Conservation (phyloP, 2,113 vertebrate species). For the Cichladusa arquata region DNA sequence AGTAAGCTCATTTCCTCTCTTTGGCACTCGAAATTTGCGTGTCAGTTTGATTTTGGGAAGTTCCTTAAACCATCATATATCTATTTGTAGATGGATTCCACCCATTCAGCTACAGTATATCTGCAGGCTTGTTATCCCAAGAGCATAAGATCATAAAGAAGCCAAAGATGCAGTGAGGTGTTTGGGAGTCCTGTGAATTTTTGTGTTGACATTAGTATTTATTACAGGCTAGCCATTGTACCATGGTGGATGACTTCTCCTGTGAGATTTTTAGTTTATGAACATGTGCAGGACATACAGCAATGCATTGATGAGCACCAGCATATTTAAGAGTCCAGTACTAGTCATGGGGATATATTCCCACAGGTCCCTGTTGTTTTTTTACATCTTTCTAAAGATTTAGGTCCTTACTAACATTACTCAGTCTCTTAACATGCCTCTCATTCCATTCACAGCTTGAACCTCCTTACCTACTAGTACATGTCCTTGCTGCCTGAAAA, state of each 20-base stretch:
- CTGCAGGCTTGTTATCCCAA: background rate
- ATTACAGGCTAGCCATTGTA: background rate
- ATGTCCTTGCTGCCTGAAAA: slow-evolving; percentile 4
- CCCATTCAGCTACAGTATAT: background rate
- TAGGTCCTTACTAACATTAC: background rate
- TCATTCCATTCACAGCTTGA: slow-evolving; percentile 18
- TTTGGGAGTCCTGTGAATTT: background rate
- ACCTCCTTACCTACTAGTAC: background rate
- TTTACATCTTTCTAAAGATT: slow-evolving; percentile 4
- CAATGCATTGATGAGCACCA: background rate
- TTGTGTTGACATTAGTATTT: background rate
- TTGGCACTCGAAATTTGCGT: background rate
- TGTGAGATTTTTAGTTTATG: background rate
- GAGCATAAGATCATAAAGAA: background rate
- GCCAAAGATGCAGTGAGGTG: background rate
- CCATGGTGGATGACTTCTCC: background rate
- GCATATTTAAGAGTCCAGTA: background rate
- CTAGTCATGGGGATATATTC: background rate
- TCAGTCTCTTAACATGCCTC: background rate
- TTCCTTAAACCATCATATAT: background rate
- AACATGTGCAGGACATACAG: background rate
- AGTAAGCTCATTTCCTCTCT: background rate
- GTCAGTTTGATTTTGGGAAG: background rate
- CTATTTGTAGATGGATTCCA: background rate
- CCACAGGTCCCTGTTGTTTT: background rate